Percentiles rank a stretch among this genome's conserved stretches.
These are phyloP conservation scores for Thecocarcelia acutangulata DNA, from an alignment of 2,888 invertebrate genomes.

Conservation along the genomic window DNA sequence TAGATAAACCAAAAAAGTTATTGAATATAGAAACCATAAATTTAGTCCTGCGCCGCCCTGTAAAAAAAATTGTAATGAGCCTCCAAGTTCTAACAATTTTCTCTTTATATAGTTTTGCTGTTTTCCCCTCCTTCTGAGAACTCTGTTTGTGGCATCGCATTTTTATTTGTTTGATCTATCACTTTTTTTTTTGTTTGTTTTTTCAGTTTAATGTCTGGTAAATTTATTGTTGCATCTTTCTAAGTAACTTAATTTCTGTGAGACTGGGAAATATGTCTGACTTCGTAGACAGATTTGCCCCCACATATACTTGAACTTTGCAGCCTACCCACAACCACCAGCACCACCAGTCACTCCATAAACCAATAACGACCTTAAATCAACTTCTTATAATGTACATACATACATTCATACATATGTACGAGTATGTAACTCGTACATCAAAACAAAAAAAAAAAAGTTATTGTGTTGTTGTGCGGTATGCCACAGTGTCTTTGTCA, in stretches of 20 bases:
- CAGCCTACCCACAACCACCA: background rate
- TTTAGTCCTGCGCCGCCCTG: too few relatives aligned
- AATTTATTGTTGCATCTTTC: slow-evolving; percentile 11
- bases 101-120: too few relatives aligned
- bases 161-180: slow-evolving; percentile 14
- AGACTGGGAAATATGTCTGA: slow-evolving; percentile 27
- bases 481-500: slow-evolving; percentile 49
- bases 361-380: slow-evolving; percentile 21
- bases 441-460: slow-evolving; percentile 11
- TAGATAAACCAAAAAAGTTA: too few relatives aligned
- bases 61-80: too few relatives aligned
- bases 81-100: too few relatives aligned
- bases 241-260: slow-evolving; percentile 10
- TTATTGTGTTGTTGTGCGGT: slow-evolving; percentile 38
- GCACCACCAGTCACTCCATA: background rate
- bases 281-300: slow-evolving; percentile 17
- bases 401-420: too few relatives aligned
- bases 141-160: too few relatives aligned
- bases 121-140: too few relatives aligned
- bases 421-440: too few relatives aligned
- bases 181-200: background rate
- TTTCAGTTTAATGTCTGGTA: slow-evolving; percentile 20
- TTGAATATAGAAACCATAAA: too few relatives aligned
- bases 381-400: background rate
- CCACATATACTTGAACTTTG: slow-evolving; percentile 25